Percentiles rank a stretch among this genome's conserved stretches.
These are phyloP conservation scores for Aegithalos caudatus DNA, from an alignment of 2,113 vertebrate species.

Conservation along the genomic window DNA sequence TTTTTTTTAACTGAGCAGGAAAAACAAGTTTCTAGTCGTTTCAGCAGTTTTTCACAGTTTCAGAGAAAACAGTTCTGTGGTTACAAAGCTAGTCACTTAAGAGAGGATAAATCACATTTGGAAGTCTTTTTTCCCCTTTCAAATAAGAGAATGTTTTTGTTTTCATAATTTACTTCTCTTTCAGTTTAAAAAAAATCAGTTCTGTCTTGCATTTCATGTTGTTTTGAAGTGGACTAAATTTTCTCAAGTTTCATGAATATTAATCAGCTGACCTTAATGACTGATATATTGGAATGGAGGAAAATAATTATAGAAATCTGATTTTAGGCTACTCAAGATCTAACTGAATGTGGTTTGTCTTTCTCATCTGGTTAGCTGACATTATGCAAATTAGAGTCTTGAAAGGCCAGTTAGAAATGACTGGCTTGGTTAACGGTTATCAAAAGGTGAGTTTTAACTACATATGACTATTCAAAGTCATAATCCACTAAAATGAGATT, in stretches of 20 bases:
- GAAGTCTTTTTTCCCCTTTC: not conserved
- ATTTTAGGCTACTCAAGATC: not conserved
- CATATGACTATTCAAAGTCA: not conserved
- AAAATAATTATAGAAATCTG: not conserved
- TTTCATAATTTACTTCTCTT: not conserved
- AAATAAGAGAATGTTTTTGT: not conserved
- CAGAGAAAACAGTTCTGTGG: not conserved
- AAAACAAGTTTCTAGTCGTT: not conserved
- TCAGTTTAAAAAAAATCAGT: not conserved
- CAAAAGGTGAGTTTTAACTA: not conserved
- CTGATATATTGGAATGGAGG: not conserved
- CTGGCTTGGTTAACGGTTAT: not conserved
- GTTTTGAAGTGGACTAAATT: not conserved
- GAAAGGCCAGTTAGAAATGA: not conserved
- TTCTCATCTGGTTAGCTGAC: not conserved
- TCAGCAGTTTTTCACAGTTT: not conserved
- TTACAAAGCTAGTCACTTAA: not conserved
- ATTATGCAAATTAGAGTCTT: not conserved
- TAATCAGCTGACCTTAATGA: not conserved
- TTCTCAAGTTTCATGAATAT: not conserved
- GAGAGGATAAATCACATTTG: not conserved
- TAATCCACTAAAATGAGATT: not conserved
- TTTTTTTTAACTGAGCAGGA: not conserved
- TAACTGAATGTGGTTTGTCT: not conserved
- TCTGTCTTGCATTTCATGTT: not conserved